Evolutionary conservation across 2,797 vertebrate species (phyloP), one percentile per base, ranked within the genome.

Genomic region (Chromobotia macracanthus): DNA sequence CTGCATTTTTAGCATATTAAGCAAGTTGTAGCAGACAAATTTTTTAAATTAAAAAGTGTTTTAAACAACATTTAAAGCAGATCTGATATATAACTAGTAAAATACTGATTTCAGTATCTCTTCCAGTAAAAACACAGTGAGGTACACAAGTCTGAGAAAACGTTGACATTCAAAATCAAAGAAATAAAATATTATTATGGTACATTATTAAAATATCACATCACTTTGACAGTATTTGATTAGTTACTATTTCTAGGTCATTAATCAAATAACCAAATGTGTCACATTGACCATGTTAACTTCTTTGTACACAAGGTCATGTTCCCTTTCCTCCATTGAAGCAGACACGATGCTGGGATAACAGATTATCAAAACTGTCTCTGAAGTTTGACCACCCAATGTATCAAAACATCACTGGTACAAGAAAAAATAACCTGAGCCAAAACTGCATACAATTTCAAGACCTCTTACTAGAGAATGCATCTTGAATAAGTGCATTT

Each of bases 21-120:
- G 11, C 72, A 63, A 56, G 41, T 73, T 63, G 18, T 11, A 48
- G 16, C 15, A 58, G 23, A 72, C 16, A 46, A 51, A 6, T 73
- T 61, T n/a, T 23, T 44, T 44, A 44, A 44, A 44, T 44, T 11
- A 10, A 44, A 44, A 44, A 44, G 10, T 38, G 6, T 44, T 44
- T 44, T 44, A 44, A 44, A 44, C 41, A 44, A 44, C 41, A 44
- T 44, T 44, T 44, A 2, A 44, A 44, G 10, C 41, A 44, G 41
- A 44, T 44, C 9, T 44, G 41, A 44, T 44, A 44, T 0, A 44
- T 44, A 44, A 44, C 2, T 10, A 44, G 41, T 44, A 44, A 44
- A 44, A 44, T 44, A 44, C 41, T 44, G 41, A 44, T 44, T 44
- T 10, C 41, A 44, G 41, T 44, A 44, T 10, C 41, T 44, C 9